Percentiles rank a stretch among this genome's conserved stretches.
Conservation (phyloP, 2,113 vertebrate genomes). For the Chiloscyllium plagiosum region DNA sequence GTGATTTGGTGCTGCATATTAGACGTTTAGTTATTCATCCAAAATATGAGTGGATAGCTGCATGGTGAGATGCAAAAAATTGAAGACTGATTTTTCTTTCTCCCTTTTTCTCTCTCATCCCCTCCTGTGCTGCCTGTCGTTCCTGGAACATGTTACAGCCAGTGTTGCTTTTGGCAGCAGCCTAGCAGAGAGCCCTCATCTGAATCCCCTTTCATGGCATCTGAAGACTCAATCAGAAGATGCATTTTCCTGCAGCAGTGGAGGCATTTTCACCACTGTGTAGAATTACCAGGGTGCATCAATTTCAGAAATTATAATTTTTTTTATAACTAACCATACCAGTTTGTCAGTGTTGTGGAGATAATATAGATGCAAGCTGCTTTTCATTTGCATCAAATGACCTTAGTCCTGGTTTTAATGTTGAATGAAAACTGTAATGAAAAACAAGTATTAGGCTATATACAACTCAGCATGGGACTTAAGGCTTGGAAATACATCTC, state of each 20-base stretch:
- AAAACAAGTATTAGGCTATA: neutral
- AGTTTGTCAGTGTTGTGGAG: neutral
- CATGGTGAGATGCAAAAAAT: neutral
- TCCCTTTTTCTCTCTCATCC: too few relatives aligned
- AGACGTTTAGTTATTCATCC: conserved; percentile 10
- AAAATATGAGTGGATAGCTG: neutral
- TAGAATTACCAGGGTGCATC: neutral
- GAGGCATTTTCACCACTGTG: neutral
- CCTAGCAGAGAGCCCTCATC: neutral
- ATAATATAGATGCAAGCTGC: neutral
- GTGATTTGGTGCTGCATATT: neutral
- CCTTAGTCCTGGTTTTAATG: neutral
- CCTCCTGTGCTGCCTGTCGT: neutral
- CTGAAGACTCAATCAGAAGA: neutral
- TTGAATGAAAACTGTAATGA: neutral
- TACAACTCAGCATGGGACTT: neutral
- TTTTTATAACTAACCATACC: neutral
- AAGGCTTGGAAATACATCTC: neutral
- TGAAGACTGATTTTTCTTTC: neutral
- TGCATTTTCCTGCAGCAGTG: neutral
- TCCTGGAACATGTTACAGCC: neutral
- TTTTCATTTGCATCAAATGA: neutral
- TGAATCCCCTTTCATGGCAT: too few relatives aligned
- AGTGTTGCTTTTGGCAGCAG: neutral
- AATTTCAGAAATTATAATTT: neutral